Evolutionary conservation across 2,797 vertebrate genomes (phyloP).

Genomic region (Typhlichthys subterraneus): DNA sequence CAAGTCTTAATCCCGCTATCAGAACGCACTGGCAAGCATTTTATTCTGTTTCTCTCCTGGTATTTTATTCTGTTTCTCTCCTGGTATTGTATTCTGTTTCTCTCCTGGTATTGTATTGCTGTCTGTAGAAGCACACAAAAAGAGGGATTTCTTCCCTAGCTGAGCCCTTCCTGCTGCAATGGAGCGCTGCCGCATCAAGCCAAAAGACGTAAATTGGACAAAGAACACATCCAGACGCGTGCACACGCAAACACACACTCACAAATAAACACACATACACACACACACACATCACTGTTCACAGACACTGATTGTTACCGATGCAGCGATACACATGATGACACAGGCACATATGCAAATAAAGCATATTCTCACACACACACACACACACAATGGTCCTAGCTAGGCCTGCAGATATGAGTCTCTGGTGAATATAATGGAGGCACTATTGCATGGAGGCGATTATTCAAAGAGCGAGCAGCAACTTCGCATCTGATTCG

Average conservation of each 20-base stretch:
- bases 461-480: conserved; percentile 46
- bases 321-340: not conserved
- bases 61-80: conserved; percentile 26
- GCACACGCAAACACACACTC: conserved; percentile 5
- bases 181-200: conserved; percentile 1
- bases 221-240: conserved; percentile 3
- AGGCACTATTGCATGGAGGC: conserved; percentile 51
- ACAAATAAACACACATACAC: not conserved
- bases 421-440: conserved; percentile 43
- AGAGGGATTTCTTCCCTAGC: not conserved
- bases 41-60: conserved; percentile 34
- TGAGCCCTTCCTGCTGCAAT: conserved; percentile 17
- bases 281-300: not conserved
- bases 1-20: conserved; percentile 25
- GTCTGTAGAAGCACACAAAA: conserved; percentile 24
- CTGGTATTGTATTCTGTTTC: conserved; percentile 30
- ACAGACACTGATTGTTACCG: not conserved
- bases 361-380: conserved; percentile 6
- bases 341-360: conserved; percentile 6
- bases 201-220: not conserved
- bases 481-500: conserved; percentile 57
- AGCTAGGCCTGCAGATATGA: conserved; percentile 19
- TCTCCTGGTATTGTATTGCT: conserved; percentile 5
- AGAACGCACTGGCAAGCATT: conserved; percentile 32
- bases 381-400: not conserved